phyloP scores from a whole-genome alignment of 2,113 vertebrate species.

The Pseudorectes ferrugineus region DNA sequence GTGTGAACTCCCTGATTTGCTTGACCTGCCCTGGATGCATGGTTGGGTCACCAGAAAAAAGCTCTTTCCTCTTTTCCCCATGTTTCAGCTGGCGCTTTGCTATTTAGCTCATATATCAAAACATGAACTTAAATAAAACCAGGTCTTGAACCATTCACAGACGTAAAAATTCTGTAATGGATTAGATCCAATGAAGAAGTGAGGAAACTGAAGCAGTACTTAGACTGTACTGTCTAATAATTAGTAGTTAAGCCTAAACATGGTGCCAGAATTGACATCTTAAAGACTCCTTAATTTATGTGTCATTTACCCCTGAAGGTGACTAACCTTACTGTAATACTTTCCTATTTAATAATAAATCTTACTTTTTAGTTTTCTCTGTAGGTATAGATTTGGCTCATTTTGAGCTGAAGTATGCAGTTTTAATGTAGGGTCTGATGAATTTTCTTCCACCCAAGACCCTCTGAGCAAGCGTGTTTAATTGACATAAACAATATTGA shows the following conservation, averaged over 20 bases:
- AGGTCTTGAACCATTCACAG: neutral
- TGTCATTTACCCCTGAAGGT: neutral
- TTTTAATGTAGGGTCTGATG: neutral
- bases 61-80: neutral
- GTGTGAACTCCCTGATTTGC: neutral
- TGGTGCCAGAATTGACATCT: neutral
- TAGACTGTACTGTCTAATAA: neutral
- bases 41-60: neutral
- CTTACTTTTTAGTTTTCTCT: neutral
- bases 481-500: neutral
- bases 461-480: neutral
- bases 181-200: neutral
- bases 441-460: neutral
- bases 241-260: neutral
- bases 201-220: neutral
- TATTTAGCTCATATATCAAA: neutral
- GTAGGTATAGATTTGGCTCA: neutral
- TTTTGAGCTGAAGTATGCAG: neutral
- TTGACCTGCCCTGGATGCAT: neutral
- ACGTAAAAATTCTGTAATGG: neutral
- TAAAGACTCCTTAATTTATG: neutral
- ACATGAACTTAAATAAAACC: neutral
- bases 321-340: neutral
- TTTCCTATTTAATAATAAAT: neutral
- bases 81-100: neutral